Evolutionary conservation across 2,113 vertebrate species (phyloP).

Genomic region (Arvicanthis niloticus): DNA sequence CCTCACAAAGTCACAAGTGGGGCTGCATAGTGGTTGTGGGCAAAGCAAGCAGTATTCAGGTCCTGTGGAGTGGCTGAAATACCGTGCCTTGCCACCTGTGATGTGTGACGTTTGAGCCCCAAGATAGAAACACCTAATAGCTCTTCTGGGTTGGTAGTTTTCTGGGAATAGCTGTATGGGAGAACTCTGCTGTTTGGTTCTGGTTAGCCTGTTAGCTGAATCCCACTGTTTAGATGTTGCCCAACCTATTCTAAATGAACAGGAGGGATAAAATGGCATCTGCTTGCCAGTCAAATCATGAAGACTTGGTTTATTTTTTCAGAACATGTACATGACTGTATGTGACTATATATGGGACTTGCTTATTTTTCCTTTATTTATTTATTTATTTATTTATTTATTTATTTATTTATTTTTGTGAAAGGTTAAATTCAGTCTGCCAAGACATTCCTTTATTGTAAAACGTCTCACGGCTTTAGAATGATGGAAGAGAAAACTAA

Average conservation of each 20-base stretch:
- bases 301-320: not conserved
- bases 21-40: not conserved
- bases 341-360: not conserved
- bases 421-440: not conserved
- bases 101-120: not conserved
- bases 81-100: accelerated
- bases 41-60: not conserved
- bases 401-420: too few relatives aligned
- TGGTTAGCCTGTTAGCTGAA: not conserved
- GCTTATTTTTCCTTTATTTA: not conserved
- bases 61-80: not conserved
- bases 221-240: not conserved
- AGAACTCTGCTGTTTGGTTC: not conserved
- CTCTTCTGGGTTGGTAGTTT: not conserved
- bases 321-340: not conserved
- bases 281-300: not conserved
- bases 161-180: not conserved
- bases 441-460: not conserved
- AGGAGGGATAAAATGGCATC: not conserved
- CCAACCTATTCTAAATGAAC: not conserved
- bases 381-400: too few relatives aligned
- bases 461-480: not conserved
- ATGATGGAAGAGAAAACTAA: not conserved
- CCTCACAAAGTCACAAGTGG: not conserved
- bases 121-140: not conserved